Evolutionary conservation across 1,140 invertebrate species (phyloP), one percentile per base, ranked within the genome.

Genomic region (Belonocnema kinseyi): DNA sequence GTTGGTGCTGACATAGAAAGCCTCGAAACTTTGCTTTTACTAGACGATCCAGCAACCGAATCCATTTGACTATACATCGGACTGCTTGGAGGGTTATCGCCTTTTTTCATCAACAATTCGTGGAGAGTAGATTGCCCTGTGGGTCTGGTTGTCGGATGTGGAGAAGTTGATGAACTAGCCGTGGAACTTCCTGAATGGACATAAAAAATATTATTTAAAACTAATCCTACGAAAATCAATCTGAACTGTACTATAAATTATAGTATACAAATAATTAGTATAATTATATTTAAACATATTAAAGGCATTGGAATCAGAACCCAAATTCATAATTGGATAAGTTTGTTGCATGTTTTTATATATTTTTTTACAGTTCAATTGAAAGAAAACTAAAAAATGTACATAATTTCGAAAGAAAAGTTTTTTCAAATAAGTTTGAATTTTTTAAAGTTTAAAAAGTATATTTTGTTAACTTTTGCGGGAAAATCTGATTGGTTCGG

Each of bases 1-100:
- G 96, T 96, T n/a, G 96, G 96, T 16, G 96, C 96, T 40, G 96
- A 97, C 70, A 96, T 96, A 3, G 96, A 97, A 0, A 97, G 90
- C 52, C 96, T 93, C 10, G 95, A 94, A 75, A 93, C 88, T 83
- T 90, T 92, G 75, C 86, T 74, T 82, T 90, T 93, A 88, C 86
- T 90, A 61, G 81, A 76, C 73, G 76, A 82, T 10, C 87, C 88
- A 77, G 85, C 85, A 11, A 85, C 84, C 40, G 86, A 84, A 85
- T 90, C 86, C 89, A 81, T 83, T 79, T 83, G 91, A 86, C 66
- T 86, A 46, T 80, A 83, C 58, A 83, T 80, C 11, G 86, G 88
- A 90, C 81, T 90, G 33, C 90, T 92, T 77, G 91, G 90, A 58
- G 90, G 88, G 79, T 90, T 91, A 52, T 92, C 91, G 58, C 89